Evolutionary conservation across 2,113 vertebrate species (phyloP).

Genomic region (Hypomesus transpacificus): DNA sequence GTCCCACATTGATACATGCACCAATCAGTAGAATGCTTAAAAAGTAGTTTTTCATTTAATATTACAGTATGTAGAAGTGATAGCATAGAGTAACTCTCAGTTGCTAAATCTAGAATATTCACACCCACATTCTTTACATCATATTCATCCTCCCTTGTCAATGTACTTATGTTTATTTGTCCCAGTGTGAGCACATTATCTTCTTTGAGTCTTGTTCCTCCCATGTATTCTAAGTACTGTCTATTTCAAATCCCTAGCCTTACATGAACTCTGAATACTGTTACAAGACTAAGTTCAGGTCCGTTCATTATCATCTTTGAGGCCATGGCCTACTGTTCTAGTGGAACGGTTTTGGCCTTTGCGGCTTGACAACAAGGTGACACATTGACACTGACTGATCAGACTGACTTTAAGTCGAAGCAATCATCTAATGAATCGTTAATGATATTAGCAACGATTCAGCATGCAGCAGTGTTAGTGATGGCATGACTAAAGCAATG

Average conservation of each 20-base stretch:
- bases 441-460: constrained; percentile 46
- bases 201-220: too few species aligned
- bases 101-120: too few species aligned
- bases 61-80: too few species aligned
- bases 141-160: too few species aligned
- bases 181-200: too few species aligned
- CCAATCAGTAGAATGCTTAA: too few species aligned
- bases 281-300: background rate
- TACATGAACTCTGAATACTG: background rate
- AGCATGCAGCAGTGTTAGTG: constrained; percentile 21
- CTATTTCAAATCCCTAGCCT: background rate
- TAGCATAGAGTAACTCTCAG: too few species aligned
- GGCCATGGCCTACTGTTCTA: constrained; percentile 3
- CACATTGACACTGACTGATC: constrained; percentile 41
- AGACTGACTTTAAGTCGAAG: constrained; percentile 51
- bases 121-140: too few species aligned
- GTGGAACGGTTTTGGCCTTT: constrained; percentile 25
- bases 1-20: too few species aligned
- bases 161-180: too few species aligned
- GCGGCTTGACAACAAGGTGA: constrained; percentile 31
- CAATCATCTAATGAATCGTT: constrained; percentile 43
- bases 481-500: constrained; percentile 15
- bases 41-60: too few species aligned
- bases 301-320: background rate
- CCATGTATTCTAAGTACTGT: background rate